Base-by-base conservation (phyloP, 1,140 invertebrate genomes). In the Bombus vancouverensis region DNA sequence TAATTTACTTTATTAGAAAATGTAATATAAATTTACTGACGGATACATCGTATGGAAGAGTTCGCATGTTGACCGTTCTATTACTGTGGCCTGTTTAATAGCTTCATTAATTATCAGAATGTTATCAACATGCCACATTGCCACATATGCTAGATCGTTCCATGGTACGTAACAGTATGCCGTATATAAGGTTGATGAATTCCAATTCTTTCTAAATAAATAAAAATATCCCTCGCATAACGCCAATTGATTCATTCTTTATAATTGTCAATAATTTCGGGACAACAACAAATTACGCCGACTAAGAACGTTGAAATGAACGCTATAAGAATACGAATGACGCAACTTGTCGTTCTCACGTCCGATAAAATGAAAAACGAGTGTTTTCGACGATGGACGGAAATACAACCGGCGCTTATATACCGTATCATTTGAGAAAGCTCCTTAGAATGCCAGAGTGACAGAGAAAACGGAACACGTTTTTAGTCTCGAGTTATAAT, bases 91-190 rank as follows among this genome's bases (percentile, higher is more conserved):
- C 32, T 28, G 28, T 65, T 57, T 81, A 86, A 81, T 70, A 28
- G 15, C 9, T 59, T 59, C 44, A 65, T 81, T 87, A 80, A 83
- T 89, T 88, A 89, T 88, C 86, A 83, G 57, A 1, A 18, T 10
- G 76, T 88, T 88, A 88, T 89, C 84, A 78, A 28, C 5, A 65
- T 25, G 47, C 37, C 10, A 62, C 59, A 53, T 53, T 62, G 59
- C 28, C 47, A 72, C 44, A 83, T 77, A 34, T 77, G 47, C 37
- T 76, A 34, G 28, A 66, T 53, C 12, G 37, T 22, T 87, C 15
- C 34, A 18, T 13, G 4, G 22, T 66, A 78, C 59, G 32, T 86
- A 44, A 73, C 6, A 12, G 13, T 53, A 13, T 65, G 12, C 47
- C 13, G 34, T 22, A 70, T 32, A 57, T 34, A 57, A 32, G 28